phyloP scores from a whole-genome alignment of 2,797 vertebrate genomes.

The Myiotriccus ornatus region DNA sequence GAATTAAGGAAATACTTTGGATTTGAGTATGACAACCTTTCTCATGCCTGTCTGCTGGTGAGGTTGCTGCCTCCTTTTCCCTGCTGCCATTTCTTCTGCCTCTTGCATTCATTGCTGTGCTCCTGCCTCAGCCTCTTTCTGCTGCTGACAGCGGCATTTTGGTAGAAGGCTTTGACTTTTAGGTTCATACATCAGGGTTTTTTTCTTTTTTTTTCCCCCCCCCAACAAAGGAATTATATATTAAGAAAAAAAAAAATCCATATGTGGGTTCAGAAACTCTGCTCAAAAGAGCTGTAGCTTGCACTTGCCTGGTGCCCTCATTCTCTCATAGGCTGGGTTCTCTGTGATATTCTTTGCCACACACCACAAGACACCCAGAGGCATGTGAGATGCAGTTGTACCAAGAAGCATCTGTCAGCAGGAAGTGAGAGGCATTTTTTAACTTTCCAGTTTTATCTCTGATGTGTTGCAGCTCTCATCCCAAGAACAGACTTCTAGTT shows the following conservation, averaged over 20 bases:
- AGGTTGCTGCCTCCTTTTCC: not conserved
- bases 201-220: not conserved
- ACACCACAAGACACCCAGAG: not conserved
- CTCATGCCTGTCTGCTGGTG: not conserved
- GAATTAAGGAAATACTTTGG: not conserved
- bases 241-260: not conserved
- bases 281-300: not conserved
- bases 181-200: not conserved
- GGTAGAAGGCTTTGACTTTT: not conserved
- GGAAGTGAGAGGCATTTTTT: not conserved
- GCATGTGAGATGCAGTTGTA: not conserved
- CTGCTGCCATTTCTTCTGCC: not conserved
- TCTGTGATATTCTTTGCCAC: not conserved
- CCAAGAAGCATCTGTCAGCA: not conserved
- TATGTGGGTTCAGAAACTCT: not conserved
- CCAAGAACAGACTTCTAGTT: not conserved
- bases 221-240: not conserved
- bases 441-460: not conserved
- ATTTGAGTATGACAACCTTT: not conserved
- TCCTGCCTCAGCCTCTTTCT: not conserved
- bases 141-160: not conserved
- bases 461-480: not conserved
- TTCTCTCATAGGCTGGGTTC: not conserved
- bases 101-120: not conserved
- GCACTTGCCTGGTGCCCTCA: not conserved